Evolutionary conservation across 2,113 vertebrate genomes (phyloP), one percentile per base, ranked within the genome.

Genomic region (Prunella himalayana): DNA sequence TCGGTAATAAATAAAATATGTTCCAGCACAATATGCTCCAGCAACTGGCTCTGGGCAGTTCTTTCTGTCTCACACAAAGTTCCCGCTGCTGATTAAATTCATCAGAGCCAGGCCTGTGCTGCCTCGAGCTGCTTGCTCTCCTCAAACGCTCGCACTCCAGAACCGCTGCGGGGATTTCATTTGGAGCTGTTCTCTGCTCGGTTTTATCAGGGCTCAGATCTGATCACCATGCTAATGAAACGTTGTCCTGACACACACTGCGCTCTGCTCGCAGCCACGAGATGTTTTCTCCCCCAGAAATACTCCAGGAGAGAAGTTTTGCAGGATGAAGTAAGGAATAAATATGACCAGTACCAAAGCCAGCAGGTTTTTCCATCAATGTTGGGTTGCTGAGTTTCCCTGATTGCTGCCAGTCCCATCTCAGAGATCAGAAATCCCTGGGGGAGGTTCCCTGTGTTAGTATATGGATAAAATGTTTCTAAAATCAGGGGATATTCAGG

Each of bases 1-100:
- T 90, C 44, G 7, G 31, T 70, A 44, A 86, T 95, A 92, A 97
- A 97, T 96, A 97, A 96, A 96, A 91, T 79, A 95, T 82, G 64
- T 90, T 28, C 54, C 53, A 81, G 13, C 76, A 92, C 92, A 95
- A 81, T 90, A 73, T 41, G 86, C 82, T 91, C 47, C 12, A 69
- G 84, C 73, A 91, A 44, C 47, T 88, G 82, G 92, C 94, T 95
- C 92, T 90, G 92, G 93, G 92, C 92, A 81, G 60, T 88, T 93
- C 72, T 75, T 73, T 42, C 76, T 71, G 78, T 30, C 82, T 92
- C 80, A 41, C 37, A 70, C 49, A 75, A 94, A 94, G 88, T 90
- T 88, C 77, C 76, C 31, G 22, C 6, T 75, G 85, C 92, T 94
- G 91, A 95, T 95, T 93, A 90, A 90, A 94, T 94, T 82, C 93